phyloP scores from a whole-genome alignment of 92 coral and sea anemone species.

The Phenganax stokvisi region DNA sequence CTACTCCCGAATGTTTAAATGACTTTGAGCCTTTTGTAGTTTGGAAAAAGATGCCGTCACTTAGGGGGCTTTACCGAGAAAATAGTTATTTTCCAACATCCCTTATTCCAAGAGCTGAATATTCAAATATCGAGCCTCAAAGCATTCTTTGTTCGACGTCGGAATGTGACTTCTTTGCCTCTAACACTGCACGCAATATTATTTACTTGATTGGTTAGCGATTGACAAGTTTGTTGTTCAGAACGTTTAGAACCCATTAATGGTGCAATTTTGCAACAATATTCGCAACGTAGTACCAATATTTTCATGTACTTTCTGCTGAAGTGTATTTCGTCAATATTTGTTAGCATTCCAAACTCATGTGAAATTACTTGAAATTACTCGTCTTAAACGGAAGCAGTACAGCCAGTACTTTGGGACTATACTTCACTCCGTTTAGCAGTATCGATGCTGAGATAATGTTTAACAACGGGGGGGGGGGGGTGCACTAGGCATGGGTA shows the following conservation, averaged over 20 bases:
- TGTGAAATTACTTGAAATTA: background rate
- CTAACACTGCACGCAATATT: background rate
- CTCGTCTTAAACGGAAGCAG: slow-evolving; percentile 4
- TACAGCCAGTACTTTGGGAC: background rate
- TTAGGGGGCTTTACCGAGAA: slow-evolving; percentile 9
- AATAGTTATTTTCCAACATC: slow-evolving; percentile 2
- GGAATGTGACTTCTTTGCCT: background rate
- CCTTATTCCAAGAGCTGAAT: background rate
- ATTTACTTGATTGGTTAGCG: too few relatives aligned
- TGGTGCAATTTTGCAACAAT: too few relatives aligned
- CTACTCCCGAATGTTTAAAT: background rate
- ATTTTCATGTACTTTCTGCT: too few relatives aligned
- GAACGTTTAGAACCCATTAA: too few relatives aligned
- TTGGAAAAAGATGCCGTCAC: background rate
- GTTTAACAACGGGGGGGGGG: background rate
- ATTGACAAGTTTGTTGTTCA: too few relatives aligned
- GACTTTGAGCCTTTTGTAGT: slow-evolving; percentile 3
- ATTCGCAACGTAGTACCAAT: background rate
- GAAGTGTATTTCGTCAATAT: background rate
- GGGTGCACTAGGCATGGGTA: too few relatives aligned
- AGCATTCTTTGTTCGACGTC: background rate
- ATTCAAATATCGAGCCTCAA: background rate
- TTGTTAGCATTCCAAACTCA: background rate
- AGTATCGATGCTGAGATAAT: background rate
- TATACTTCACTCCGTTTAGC: background rate